Evolutionary conservation across 1,140 invertebrate species (phyloP), one percentile per base, ranked within the genome.

Genomic region (Drosophila leontia): DNA sequence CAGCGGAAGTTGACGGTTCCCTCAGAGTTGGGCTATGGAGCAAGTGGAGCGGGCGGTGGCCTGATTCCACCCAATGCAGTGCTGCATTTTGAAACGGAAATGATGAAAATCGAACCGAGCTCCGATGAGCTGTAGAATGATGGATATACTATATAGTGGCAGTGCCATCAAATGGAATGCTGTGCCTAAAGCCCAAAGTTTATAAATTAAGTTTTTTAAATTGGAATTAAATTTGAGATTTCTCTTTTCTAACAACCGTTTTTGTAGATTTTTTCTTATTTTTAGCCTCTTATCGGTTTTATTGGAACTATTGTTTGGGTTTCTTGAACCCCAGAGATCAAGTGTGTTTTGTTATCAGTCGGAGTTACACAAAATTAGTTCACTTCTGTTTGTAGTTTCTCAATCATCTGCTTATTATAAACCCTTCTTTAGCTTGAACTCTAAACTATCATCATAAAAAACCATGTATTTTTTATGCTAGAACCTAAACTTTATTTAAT

Each of bases 1-100:
- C 96, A 96, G 91, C 94, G 97, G 57, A 97, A 97, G 90, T 93
- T 98, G 19, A 96, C 97, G 6, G 97, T 98, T 82, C 97, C 97
- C 23, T 94, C 97, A n/a, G 96, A 97, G 78, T 93, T 98, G 68
- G 97, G 95, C 1, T 98, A 98, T 93, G 97, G 97, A 32, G 94
- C 95, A 37, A 93, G 94, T 70, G 97, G 97, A 62, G 95, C 96
- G 26, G 96, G 96, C 50, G 96, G 96, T 13, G 96, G 96, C 12
- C 97, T 96, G 93, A 97, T 98, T 82, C 96, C 97, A 44, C 94
- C 95, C 62, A 95, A 96, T 91, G 94, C 97, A 47, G 96, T 95
- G n/a, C 93, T 98, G 6, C 95, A 96, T 79, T 98, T 98, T 93
- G 96, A 97, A 93, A 96, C 98, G 11, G 96, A 98, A 93, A 93